phyloP scores from a whole-genome alignment of 2,113 vertebrate genomes.

The Alces alces region DNA sequence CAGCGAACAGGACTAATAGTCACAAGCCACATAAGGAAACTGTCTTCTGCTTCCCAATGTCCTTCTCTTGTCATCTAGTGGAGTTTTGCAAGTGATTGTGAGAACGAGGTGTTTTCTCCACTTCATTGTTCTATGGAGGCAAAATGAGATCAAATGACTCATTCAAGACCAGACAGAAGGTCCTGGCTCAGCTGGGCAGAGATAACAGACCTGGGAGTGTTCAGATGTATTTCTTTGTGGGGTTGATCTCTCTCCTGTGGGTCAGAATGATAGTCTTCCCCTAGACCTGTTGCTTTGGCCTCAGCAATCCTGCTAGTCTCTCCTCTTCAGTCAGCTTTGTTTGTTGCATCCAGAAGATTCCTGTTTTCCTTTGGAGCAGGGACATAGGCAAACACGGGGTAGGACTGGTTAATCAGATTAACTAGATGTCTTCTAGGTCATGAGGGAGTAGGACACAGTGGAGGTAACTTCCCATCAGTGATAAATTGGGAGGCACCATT shows the following conservation, averaged over 20 bases:
- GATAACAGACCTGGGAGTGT: neutral
- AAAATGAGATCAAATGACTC: neutral
- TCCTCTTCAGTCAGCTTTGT: neutral
- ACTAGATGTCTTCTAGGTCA: neutral
- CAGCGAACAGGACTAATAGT: neutral
- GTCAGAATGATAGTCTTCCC: neutral
- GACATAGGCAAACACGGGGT: neutral
- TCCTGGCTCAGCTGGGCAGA: neutral
- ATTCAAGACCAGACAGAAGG: neutral
- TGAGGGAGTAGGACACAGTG: neutral
- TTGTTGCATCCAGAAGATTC: neutral
- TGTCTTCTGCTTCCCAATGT: neutral
- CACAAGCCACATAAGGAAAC: neutral
- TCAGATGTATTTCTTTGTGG: rapidly evolving
- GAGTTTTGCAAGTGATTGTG: neutral
- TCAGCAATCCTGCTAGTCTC: rapidly evolving
- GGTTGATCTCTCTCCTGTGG: neutral
- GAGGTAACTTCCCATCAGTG: neutral
- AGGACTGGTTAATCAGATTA: neutral
- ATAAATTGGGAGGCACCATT: neutral
- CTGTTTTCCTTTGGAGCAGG: neutral
- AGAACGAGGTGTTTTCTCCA: neutral
- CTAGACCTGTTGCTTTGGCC: too few species aligned
- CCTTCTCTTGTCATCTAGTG: neutral
- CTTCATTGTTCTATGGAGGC: neutral